phyloP scores from a whole-genome alignment of 2,888 invertebrate species.

The Xiphydria camelus region DNA sequence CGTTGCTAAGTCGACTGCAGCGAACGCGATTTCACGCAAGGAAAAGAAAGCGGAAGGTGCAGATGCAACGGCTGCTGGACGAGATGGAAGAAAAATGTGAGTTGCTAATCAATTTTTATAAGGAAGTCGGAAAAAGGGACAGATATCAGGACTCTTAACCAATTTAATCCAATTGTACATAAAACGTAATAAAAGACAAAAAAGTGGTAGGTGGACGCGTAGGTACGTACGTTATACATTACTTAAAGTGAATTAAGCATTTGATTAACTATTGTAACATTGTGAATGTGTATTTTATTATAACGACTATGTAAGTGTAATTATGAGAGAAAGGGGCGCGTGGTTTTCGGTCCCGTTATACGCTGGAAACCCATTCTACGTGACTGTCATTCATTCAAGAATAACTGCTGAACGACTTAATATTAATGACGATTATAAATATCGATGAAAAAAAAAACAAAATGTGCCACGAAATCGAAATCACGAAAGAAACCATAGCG shows the following conservation, averaged over 20 bases:
- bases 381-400: not conserved
- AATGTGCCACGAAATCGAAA: slow-evolving; percentile 33
- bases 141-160: slow-evolving; percentile 34
- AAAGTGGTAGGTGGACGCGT: too few relatives aligned
- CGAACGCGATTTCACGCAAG: too few relatives aligned
- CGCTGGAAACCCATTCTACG: too few relatives aligned
- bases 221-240: not conserved
- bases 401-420: not conserved
- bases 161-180: slow-evolving; percentile 30
- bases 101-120: slow-evolving; percentile 34
- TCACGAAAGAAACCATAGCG: slow-evolving; percentile 3
- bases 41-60: too few relatives aligned
- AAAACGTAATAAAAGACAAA: too few relatives aligned
- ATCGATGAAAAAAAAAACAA: slow-evolving; percentile 12
- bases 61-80: too few relatives aligned
- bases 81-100: slow-evolving; percentile 7
- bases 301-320: slow-evolving; percentile 33
- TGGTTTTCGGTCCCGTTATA: too few relatives aligned
- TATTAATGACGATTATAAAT: not conserved
- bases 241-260: slow-evolving; percentile 1
- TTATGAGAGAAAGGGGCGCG: not conserved
- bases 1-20: too few relatives aligned
- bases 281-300: slow-evolving; percentile 54
- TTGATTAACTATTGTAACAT: slow-evolving; percentile 32
- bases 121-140: slow-evolving; percentile 16